A percentile compares a stretch with the other conserved stretches of the same genome.
phyloP scores from a whole-genome alignment of 2,113 vertebrate species.

The Pseudopodoces humilis region DNA sequence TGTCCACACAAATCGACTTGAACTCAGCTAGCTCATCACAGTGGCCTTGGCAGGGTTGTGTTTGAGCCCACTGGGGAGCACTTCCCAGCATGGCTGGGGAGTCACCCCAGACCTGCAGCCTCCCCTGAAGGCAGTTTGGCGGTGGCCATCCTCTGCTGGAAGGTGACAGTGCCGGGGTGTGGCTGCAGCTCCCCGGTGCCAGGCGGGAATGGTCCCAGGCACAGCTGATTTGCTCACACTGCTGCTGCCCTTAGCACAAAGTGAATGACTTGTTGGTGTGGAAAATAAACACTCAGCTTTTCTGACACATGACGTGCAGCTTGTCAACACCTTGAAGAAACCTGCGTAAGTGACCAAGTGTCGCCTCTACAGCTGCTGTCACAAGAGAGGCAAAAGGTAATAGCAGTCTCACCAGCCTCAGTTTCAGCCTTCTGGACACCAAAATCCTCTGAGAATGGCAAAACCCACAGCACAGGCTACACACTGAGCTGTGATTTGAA shows the following conservation, averaged over 20 bases:
- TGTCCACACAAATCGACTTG: rapidly evolving
- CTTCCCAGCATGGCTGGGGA: rapidly evolving
- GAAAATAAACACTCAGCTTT: not conserved
- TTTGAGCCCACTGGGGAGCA: not conserved
- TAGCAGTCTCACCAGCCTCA: not conserved
- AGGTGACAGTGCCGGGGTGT: rapidly evolving
- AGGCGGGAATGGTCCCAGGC: rapidly evolving
- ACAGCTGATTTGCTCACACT: rapidly evolving
- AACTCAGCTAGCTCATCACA: not conserved
- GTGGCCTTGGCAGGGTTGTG: not conserved
- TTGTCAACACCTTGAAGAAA: not conserved
- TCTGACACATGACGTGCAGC: not conserved
- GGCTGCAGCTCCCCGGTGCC: not conserved
- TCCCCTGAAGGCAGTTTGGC: rapidly evolving
- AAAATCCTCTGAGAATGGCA: not conserved
- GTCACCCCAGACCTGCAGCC: rapidly evolving
- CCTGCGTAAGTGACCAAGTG: not conserved
- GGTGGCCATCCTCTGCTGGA: no score
- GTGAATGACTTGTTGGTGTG: rapidly evolving
- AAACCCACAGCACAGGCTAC: not conserved
- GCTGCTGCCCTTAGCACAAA: not conserved
- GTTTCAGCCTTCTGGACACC: not conserved
- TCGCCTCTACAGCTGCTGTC: not conserved
- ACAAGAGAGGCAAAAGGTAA: not conserved
- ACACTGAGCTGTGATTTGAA: not conserved